Conservation (phyloP, 2,113 vertebrate species). For the Balaeniceps rex region DNA sequence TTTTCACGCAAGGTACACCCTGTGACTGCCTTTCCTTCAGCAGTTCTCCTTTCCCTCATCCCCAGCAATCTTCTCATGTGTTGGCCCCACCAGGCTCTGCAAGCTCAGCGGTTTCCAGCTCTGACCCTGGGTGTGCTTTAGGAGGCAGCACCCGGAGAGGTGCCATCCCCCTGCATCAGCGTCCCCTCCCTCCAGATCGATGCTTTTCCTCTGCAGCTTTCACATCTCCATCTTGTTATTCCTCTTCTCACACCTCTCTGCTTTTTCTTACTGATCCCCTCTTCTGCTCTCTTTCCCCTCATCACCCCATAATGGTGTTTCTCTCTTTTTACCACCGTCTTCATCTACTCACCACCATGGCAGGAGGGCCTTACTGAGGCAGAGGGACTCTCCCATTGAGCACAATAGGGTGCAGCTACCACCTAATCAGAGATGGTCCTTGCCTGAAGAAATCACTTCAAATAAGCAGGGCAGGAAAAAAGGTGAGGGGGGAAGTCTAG, state of each 20-base stretch:
- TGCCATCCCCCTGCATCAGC: fast-evolving
- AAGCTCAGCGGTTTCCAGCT: background rate
- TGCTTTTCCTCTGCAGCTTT: background rate
- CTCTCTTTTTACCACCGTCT: background rate
- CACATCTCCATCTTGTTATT: background rate
- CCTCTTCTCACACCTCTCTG: background rate
- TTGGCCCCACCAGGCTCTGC: fast-evolving
- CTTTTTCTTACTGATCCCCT: background rate
- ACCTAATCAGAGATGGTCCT: background rate
- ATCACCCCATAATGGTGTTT: background rate
- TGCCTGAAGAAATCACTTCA: background rate
- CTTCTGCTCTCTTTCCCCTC: background rate
- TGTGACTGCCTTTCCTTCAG: background rate
- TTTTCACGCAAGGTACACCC: background rate
- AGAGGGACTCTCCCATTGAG: fast-evolving
- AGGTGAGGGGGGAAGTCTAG: background rate
- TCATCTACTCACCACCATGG: background rate
- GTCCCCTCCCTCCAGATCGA: background rate
- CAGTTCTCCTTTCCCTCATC: background rate
- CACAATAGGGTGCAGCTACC: background rate
- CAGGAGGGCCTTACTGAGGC: background rate
- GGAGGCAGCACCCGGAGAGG: fast-evolving
- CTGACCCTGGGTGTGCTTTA: background rate
- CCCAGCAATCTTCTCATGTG: background rate
- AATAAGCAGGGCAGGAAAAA: background rate